These are phyloP conservation scores for Anthopleura sola DNA, from an alignment of 64 coral and sea anemone genomes.

Conservation along the genomic window DNA sequence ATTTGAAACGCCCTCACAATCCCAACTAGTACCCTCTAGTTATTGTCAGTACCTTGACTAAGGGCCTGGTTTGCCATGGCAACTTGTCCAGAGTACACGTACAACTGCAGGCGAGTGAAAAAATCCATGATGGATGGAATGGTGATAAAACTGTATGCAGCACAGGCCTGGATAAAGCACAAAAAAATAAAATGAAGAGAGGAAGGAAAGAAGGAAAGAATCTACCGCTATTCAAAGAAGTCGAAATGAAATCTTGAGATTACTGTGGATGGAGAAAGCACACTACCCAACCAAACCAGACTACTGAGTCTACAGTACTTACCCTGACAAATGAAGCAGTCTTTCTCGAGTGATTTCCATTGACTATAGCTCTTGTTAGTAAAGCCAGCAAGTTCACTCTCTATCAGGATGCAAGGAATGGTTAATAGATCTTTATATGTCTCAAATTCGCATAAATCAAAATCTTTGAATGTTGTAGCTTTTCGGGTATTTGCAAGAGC, in stretches of 20 bases:
- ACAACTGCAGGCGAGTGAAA: conserved; percentile 80
- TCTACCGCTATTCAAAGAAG: too few species aligned
- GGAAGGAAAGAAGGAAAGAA: not conserved
- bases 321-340: conserved; percentile 95
- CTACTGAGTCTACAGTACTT: too few species aligned
- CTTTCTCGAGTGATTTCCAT: conserved; percentile 90
- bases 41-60: conserved; percentile 67
- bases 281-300: too few species aligned
- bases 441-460: too few species aligned
- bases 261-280: too few species aligned
- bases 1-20: not conserved
- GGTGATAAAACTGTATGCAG: conserved; percentile 90
- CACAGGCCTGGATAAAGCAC: conserved; percentile 68
- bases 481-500: too few species aligned
- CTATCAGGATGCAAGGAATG: conserved; percentile 23
- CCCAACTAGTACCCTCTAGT: too few species aligned
- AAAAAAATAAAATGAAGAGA: not conserved
- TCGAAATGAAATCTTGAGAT: too few species aligned
- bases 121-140: conserved; percentile 93
- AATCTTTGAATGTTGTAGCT: too few species aligned
- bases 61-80: conserved; percentile 96
- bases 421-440: too few species aligned
- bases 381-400: conserved; percentile 91
- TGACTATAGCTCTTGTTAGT: conserved; percentile 83
- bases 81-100: conserved; percentile 87